Percentiles rank a stretch among this genome's conserved stretches.
These are phyloP conservation scores for Acanthoscelides obtectus DNA, from an alignment of 2,888 invertebrate species.

Conservation along the genomic window DNA sequence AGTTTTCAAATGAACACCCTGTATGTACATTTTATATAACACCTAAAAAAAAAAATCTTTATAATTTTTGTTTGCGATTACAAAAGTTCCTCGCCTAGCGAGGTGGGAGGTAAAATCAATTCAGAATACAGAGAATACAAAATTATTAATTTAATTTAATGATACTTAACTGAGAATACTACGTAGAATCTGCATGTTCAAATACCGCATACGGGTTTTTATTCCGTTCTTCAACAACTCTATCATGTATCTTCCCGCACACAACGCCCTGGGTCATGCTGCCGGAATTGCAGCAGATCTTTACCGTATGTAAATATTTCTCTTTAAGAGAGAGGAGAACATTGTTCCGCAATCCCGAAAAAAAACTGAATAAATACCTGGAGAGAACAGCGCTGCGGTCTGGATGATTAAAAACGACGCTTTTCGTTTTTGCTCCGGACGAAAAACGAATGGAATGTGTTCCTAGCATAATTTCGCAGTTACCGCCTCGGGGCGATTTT, in stretches of 20 bases:
- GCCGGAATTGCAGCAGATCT: not conserved
- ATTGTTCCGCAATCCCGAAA: not conserved
- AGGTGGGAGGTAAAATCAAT: too few relatives aligned
- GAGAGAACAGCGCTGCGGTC: not conserved
- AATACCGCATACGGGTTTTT: not conserved
- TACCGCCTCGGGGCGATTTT: conserved; percentile 26
- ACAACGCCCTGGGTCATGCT: not conserved
- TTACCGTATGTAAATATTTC: not conserved
- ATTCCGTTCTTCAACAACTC: not conserved
- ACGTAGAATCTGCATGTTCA: too few relatives aligned
- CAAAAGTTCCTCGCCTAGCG: too few relatives aligned
- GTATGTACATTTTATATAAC: too few relatives aligned
- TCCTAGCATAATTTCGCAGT: conserved; percentile 28
- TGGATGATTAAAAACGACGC: not conserved
- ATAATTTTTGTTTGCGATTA: too few relatives aligned
- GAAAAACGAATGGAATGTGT: conserved; percentile 3
- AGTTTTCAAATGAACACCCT: too few relatives aligned
- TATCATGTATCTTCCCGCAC: not conserved
- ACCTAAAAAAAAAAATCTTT: too few relatives aligned
- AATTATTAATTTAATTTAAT: too few relatives aligned
- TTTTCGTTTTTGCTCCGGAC: not conserved
- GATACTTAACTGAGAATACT: too few relatives aligned
- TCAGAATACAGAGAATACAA: too few relatives aligned
- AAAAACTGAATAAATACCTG: not conserved
- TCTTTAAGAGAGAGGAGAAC: not conserved